Conservation (phyloP, 1,140 invertebrate genomes). For the Tetramorium simillimum region DNA sequence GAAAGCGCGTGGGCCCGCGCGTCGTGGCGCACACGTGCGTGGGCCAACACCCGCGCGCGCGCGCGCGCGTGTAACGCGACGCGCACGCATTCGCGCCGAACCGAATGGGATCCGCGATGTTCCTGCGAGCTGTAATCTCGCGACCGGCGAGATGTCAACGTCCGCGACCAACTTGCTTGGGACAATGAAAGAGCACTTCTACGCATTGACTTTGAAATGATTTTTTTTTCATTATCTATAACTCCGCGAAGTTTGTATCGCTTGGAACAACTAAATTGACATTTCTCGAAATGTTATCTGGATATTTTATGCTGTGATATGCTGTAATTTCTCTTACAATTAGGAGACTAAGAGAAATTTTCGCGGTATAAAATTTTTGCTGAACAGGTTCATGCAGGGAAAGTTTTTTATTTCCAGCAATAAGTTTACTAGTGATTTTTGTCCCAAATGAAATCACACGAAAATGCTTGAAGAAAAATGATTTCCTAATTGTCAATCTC, state of each 20-base stretch:
- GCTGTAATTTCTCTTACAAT: neutral
- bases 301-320: neutral
- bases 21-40: conserved; percentile 64
- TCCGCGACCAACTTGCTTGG: neutral
- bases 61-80: conserved; percentile 42
- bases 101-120: conserved; percentile 51
- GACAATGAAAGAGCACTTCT: neutral
- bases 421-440: neutral
- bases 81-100: conserved; percentile 45
- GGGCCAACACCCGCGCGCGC: conserved; percentile 71
- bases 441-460: neutral
- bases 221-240: neutral
- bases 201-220: neutral
- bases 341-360: too few species aligned
- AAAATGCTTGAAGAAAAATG: neutral
- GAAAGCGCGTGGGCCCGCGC: conserved; percentile 72
- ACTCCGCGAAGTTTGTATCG: neutral
- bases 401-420: neutral
- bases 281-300: neutral
- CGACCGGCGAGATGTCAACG: neutral
- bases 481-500: neutral
- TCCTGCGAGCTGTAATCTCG: neutral
- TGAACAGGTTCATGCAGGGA: neutral
- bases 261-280: neutral
- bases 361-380: neutral